These are phyloP conservation scores for Smittia aterrima DNA, from an alignment of 2,888 invertebrate species.

Conservation along the genomic window DNA sequence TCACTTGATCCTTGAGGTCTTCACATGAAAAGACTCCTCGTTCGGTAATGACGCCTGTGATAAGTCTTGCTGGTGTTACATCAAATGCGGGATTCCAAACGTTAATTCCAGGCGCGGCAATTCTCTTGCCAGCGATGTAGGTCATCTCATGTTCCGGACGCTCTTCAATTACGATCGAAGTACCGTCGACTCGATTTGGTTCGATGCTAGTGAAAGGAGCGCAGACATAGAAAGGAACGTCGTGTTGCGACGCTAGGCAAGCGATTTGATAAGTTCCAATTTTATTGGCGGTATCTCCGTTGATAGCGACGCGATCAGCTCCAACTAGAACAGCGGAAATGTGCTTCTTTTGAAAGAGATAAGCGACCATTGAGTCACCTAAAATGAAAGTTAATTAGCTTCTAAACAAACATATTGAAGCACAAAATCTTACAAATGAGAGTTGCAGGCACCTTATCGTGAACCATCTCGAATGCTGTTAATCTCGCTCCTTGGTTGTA, in stretches of 20 bases:
- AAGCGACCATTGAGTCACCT: slow-evolving; percentile 87
- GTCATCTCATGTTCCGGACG: slow-evolving; percentile 90
- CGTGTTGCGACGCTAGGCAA: slow-evolving; percentile 84
- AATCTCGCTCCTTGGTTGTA: slow-evolving; percentile 96
- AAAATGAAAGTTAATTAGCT: neutral
- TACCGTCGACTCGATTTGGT: slow-evolving; percentile 71
- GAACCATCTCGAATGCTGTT: slow-evolving; percentile 92
- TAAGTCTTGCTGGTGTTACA: slow-evolving; percentile 89
- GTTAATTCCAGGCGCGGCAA: slow-evolving; percentile 76
- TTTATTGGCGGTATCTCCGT: slow-evolving; percentile 99
- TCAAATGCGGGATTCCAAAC: slow-evolving; percentile 99
- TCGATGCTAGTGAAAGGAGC: slow-evolving; percentile 93
- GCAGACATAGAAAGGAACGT: slow-evolving; percentile 92
- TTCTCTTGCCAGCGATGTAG: slow-evolving; percentile 77
- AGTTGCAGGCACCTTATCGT: slow-evolving; percentile 88
- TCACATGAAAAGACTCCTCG: slow-evolving; percentile 76
- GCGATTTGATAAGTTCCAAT: slow-evolving; percentile 97
- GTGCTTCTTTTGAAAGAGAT: slow-evolving; percentile 77
- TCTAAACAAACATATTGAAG: neutral
- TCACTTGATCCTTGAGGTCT: slow-evolving; percentile 42
- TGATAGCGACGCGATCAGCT: slow-evolving; percentile 92
- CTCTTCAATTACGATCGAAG: slow-evolving; percentile 90
- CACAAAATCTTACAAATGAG: slow-evolving; percentile 58
- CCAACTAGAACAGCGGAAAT: slow-evolving; percentile 95
- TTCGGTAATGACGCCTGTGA: slow-evolving; percentile 93